Conservation (phyloP, 2,888 invertebrate species). For the Rhagonycha lutea region DNA sequence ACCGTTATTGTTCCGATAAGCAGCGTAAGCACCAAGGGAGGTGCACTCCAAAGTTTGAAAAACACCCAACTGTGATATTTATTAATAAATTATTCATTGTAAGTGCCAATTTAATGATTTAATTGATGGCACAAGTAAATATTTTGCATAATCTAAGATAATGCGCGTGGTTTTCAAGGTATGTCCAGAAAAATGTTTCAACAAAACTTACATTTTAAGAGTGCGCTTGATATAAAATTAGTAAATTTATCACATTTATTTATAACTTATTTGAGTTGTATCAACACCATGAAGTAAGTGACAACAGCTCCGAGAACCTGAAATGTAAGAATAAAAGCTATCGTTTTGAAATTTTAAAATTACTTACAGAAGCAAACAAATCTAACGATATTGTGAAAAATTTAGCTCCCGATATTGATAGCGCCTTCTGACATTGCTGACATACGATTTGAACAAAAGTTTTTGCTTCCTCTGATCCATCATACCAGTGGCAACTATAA, state of each 20-base stretch:
- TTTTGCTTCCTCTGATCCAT: conserved; percentile 87
- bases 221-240: not conserved
- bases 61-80: not conserved
- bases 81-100: not conserved
- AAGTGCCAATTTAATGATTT: not conserved
- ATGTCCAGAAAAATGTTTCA: not conserved
- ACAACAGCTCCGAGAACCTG: conserved; percentile 87
- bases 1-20: not conserved
- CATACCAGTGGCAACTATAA: conserved; percentile 89
- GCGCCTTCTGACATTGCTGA: conserved; percentile 87
- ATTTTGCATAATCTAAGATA: not conserved
- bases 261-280: conserved; percentile 74
- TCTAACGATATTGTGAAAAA: conserved; percentile 88
- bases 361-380: conserved; percentile 82
- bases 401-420: conserved; percentile 87
- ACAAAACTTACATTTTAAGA: not conserved
- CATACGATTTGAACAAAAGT: conserved; percentile 90
- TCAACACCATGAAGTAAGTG: conserved; percentile 90
- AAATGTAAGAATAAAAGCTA: not conserved
- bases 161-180: not conserved
- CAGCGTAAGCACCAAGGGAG: not conserved
- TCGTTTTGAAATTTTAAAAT: not conserved
- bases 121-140: not conserved
- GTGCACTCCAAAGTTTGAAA: not conserved
- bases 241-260: not conserved